A percentile compares a stretch with the other conserved stretches of the same genome.
These are phyloP conservation scores for Carterocephalus palaemon DNA, from an alignment of 2,888 invertebrate species.

Conservation along the genomic window DNA sequence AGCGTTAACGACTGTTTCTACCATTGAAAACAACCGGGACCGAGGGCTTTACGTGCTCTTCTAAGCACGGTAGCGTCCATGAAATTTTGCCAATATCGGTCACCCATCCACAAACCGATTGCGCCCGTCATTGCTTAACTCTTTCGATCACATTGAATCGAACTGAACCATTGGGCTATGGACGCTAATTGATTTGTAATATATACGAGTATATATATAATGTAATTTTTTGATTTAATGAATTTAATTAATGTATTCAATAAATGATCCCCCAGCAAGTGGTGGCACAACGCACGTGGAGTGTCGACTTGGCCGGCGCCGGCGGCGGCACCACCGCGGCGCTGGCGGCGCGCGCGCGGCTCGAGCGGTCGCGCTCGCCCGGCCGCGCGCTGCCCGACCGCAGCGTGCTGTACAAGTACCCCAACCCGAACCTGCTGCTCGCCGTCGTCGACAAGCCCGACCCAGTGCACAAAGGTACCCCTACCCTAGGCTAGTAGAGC, in stretches of 20 bases:
- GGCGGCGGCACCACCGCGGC: slow-evolving; percentile 81
- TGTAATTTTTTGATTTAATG: no score
- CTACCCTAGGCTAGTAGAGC: no score
- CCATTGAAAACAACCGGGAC: no score
- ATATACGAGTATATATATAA: not conserved
- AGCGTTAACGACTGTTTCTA: no score
- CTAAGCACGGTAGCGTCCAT: no score
- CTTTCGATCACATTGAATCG: no score
- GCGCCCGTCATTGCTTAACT: no score
- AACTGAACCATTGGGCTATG: no score
- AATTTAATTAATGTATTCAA: not conserved
- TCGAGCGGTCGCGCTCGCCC: slow-evolving; percentile 93
- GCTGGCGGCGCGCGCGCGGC: slow-evolving; percentile 81
- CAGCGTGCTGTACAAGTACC: slow-evolving; percentile 98
- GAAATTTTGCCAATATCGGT: no score
- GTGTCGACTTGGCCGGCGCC: slow-evolving; percentile 80
- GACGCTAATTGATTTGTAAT: no score
- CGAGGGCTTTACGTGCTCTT: no score
- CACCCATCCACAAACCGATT: no score
- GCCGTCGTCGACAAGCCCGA: slow-evolving; percentile 89
- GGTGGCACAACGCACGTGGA: slow-evolving; percentile 84
- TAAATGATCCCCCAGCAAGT: slow-evolving; percentile 44
- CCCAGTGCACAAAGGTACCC: slow-evolving; percentile 86
- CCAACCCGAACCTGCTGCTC: slow-evolving; percentile 97
- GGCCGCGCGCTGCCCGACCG: slow-evolving; percentile 97